These are phyloP conservation scores for Microctenopoma lineatum DNA, from an alignment of 2,797 vertebrate species.

Conservation along the genomic window DNA sequence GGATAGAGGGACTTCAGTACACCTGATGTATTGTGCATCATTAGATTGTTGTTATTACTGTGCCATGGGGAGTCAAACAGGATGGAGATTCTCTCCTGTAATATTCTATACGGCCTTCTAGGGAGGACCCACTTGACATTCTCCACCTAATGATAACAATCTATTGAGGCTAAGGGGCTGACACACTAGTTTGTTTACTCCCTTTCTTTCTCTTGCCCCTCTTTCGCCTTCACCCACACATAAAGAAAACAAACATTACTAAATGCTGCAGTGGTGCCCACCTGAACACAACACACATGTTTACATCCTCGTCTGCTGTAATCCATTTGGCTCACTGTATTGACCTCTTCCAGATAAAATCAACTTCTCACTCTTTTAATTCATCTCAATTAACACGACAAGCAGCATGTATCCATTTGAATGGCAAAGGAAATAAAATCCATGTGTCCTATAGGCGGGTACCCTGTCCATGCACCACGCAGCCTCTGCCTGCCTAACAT, in stretches of 20 bases:
- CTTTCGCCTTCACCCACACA: constrained; percentile 33
- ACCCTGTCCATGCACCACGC: constrained; percentile 21
- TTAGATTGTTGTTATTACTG: constrained; percentile 83
- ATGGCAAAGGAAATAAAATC: constrained; percentile 40
- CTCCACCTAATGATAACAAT: constrained; percentile 79
- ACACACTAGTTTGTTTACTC: constrained; percentile 73
- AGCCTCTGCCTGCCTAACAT: constrained; percentile 34
- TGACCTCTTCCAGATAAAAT: constrained; percentile 66
- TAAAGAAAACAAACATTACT: constrained; percentile 26
- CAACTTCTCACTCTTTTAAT: constrained; percentile 52
- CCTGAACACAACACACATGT: constrained; percentile 40
- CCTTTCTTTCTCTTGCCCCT: constrained; percentile 36
- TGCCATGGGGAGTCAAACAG: constrained; percentile 79
- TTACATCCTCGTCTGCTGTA: constrained; percentile 44
- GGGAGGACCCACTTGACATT: constrained; percentile 77
- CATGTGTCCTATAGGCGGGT: constrained; percentile 20
- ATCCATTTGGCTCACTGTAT: constrained; percentile 52
- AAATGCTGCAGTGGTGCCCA: constrained; percentile 8
- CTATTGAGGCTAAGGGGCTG: constrained; percentile 68
- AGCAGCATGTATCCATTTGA: constrained; percentile 34
- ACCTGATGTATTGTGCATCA: constrained; percentile 80
- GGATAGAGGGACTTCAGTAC: constrained; percentile 74
- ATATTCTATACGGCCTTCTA: constrained; percentile 71
- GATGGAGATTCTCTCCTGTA: constrained; percentile 76
- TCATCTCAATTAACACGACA: constrained; percentile 59